Conservation (phyloP, 2,888 invertebrate genomes). For the Podotricha telesiphe region DNA sequence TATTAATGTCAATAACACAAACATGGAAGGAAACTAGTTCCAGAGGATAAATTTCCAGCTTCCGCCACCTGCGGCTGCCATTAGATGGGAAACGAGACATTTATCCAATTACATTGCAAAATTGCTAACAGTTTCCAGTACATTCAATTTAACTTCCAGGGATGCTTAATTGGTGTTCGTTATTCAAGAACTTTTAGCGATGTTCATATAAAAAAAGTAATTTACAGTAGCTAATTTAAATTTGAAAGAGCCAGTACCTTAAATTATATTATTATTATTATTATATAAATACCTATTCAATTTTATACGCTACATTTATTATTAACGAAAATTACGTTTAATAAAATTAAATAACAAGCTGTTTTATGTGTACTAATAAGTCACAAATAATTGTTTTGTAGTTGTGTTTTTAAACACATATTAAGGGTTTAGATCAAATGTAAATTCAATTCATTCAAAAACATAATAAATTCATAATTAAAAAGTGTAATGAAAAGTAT, state of each 20-base stretch:
- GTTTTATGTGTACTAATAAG: not conserved
- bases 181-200: not conserved
- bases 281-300: no score
- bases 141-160: conserved; percentile 27
- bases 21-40: conserved; percentile 29
- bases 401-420: not conserved
- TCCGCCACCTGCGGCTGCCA: conserved; percentile 31
- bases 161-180: conserved; percentile 24
- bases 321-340: no score
- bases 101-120: conserved; percentile 31
- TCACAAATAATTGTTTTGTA: not conserved
- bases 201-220: not conserved
- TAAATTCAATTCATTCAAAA: no score
- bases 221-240: not conserved
- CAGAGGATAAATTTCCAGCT: conserved; percentile 34
- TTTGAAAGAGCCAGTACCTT: no score
- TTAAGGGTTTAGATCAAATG: no score
- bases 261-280: no score
- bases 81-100: conserved; percentile 36
- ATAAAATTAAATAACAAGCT: not conserved
- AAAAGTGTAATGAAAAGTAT: no score
- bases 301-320: no score
- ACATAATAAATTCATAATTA: no score
- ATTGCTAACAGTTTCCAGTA: conserved; percentile 32
- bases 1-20: conserved; percentile 22